Conservation (phyloP, 2,888 invertebrate species). For the Calephelis perditalis region DNA sequence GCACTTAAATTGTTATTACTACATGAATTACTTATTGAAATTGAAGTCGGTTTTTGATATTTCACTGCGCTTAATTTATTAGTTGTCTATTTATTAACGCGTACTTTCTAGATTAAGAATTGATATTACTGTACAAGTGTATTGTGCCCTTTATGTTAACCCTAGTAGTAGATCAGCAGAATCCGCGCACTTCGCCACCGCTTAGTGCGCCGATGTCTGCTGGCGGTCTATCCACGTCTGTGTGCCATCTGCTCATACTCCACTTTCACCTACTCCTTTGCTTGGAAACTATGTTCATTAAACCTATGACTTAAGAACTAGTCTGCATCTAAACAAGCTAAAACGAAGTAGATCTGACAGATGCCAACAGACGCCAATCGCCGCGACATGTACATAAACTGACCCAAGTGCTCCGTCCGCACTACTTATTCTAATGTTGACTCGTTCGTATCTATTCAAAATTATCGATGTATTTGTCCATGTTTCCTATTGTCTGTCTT, state of each 20-base stretch:
- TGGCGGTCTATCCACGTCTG: not conserved
- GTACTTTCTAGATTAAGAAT: slow-evolving; percentile 1
- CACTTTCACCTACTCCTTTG: no score
- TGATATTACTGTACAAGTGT: slow-evolving; percentile 1
- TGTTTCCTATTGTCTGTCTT: slow-evolving; percentile 18
- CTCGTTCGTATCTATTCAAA: slow-evolving; percentile 38
- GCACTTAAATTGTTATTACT: no score
- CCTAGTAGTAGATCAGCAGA: not conserved
- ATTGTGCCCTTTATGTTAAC: slow-evolving; percentile 1
- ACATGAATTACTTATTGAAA: no score
- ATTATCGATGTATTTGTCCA: slow-evolving; percentile 31
- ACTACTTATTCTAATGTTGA: slow-evolving; percentile 39
- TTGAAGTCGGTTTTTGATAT: no score
- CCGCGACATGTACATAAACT: slow-evolving; percentile 17
- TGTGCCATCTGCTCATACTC: not conserved
- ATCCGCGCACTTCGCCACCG: not conserved
- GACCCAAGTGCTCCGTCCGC: slow-evolving; percentile 34
- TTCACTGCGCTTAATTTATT: not conserved
- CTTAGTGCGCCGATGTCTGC: not conserved
- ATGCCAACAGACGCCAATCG: slow-evolving; percentile 7
- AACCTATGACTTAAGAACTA: no score
- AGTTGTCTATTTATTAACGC: not conserved
- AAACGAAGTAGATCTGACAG: not conserved
- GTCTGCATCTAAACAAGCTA: no score
- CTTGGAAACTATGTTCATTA: no score